Percentiles rank a stretch among this genome's conserved stretches.
Evolutionary conservation across 2,113 vertebrate genomes (phyloP).

Genomic region (Salvelinus sp.): DNA sequence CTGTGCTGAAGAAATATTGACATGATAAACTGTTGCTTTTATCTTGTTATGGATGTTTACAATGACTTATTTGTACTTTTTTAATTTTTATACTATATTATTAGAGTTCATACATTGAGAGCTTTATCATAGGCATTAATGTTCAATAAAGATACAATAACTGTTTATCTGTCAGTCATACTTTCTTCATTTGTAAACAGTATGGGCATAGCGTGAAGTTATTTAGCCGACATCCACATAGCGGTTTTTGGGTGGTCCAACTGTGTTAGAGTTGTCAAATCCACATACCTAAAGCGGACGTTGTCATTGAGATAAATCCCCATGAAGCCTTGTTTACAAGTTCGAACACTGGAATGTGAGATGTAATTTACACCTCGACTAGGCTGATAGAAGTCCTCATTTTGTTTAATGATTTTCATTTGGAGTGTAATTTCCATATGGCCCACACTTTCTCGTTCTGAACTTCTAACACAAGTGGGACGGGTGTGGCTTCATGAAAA

Average conservation of each 20-base stretch:
- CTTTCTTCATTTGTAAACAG: not conserved
- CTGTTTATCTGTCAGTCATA: conserved; percentile 19
- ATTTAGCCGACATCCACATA: not conserved
- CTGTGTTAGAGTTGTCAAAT: too few relatives aligned
- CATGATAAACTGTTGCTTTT: conserved; percentile 49
- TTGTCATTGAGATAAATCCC: too few relatives aligned
- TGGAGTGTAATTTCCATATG: too few relatives aligned
- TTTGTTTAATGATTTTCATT: conserved; percentile 28
- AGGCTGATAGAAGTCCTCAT: conserved; percentile 33
- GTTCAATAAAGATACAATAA: conserved; percentile 74
- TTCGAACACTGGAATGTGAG: too few relatives aligned
- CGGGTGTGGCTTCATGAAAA: too few relatives aligned
- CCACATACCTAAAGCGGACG: too few relatives aligned
- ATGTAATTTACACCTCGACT: too few relatives aligned
- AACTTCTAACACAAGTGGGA: too few relatives aligned
- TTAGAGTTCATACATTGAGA: conserved; percentile 70
- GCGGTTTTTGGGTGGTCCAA: too few relatives aligned
- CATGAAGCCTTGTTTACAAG: too few relatives aligned
- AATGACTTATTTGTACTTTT: conserved; percentile 77
- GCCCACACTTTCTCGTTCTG: too few relatives aligned
- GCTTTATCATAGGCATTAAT: conserved; percentile 65
- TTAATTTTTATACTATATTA: conserved; percentile 77
- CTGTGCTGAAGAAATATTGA: conserved; percentile 38
- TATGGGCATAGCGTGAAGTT: not conserved
- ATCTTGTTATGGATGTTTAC: conserved; percentile 70